Conservation (phyloP, 2,113 vertebrate genomes). For the Saccopteryx leptura region DNA sequence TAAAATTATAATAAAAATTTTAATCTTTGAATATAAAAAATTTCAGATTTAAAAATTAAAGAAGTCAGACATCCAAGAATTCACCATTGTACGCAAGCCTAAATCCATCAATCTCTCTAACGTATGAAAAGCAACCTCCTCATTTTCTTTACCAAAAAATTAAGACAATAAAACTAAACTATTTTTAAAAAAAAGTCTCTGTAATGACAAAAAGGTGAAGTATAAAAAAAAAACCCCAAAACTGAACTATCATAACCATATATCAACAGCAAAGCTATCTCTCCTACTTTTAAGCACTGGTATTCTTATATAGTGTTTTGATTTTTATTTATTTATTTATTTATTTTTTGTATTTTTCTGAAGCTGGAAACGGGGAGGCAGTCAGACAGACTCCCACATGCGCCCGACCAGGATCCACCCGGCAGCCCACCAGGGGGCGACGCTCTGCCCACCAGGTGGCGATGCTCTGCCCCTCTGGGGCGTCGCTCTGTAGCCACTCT, state of each 20-base stretch:
- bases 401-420: no score
- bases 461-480: no score
- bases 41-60: conserved; percentile 47
- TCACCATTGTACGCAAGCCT: not conserved
- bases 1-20: not conserved
- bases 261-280: not conserved
- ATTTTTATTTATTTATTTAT: no score
- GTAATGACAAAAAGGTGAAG: not conserved
- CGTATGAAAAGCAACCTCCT: not conserved
- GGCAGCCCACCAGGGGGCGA: no score
- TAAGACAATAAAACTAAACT: conserved; percentile 54
- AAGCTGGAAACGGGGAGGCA: no score
- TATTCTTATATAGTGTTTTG: not conserved
- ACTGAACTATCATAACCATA: not conserved
- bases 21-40: conserved; percentile 23
- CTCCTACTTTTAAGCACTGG: not conserved
- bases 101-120: conserved; percentile 12
- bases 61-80: conserved; percentile 33
- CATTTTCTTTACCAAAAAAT: conserved; percentile 48
- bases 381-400: no score
- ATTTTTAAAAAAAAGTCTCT: not conserved
- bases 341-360: no score
- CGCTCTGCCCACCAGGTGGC: no score
- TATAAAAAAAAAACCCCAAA: not conserved
- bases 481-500: no score